A percentile compares a stretch with the other conserved stretches of the same genome.
phyloP scores from a whole-genome alignment of 2,797 vertebrate species.

The Mormyrops boulengeri region DNA sequence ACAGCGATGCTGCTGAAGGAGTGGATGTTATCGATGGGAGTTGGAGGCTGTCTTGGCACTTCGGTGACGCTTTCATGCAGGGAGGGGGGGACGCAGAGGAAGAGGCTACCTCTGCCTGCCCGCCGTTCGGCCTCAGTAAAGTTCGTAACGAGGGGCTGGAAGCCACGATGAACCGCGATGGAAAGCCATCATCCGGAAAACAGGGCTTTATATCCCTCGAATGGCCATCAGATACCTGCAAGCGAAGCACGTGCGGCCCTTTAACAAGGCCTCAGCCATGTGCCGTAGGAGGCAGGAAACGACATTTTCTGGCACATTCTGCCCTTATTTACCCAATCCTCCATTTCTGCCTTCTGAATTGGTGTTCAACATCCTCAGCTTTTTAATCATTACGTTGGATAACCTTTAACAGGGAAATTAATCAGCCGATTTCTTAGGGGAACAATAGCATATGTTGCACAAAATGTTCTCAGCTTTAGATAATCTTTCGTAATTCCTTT shows the following conservation, averaged over 20 bases:
- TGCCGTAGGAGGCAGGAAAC: not conserved
- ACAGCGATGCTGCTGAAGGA: not conserved
- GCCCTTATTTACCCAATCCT: not conserved
- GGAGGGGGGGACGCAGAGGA: not conserved
- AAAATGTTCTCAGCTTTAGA: not conserved
- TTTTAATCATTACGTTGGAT: not conserved
- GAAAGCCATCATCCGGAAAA: not conserved
- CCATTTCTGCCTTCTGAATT: not conserved
- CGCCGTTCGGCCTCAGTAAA: not conserved
- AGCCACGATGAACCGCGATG: not conserved
- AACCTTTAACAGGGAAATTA: not conserved
- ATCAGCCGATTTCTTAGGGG: conserved; percentile 6
- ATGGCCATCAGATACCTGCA: not conserved
- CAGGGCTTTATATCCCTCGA: not conserved
- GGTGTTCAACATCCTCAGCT: not conserved
- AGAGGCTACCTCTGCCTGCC: not conserved
- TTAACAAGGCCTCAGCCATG: not conserved
- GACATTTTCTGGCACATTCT: not conserved
- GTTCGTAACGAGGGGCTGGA: not conserved
- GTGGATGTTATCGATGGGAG: not conserved
- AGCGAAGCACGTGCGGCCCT: too few relatives aligned
- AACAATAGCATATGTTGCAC: not conserved
- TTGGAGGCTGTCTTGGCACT: too few relatives aligned
- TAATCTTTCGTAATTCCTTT: conserved; percentile 1
- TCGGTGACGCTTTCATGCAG: not conserved